Percentiles rank a stretch among this genome's conserved stretches.
phyloP scores from a whole-genome alignment of 2,113 vertebrate species.

The Siphamia tubifer region DNA sequence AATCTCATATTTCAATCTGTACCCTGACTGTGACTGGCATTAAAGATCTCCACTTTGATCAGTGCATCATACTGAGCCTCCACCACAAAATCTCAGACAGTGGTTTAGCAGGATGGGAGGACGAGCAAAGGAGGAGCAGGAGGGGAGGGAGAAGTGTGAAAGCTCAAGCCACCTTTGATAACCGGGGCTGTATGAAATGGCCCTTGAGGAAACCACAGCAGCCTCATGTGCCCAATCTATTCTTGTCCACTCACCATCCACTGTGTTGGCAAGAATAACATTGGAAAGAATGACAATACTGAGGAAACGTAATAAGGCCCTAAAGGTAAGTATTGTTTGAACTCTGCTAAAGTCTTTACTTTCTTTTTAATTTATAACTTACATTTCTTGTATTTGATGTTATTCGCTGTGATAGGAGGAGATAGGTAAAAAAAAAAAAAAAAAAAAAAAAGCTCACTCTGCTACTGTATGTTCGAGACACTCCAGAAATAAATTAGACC shows the following conservation, averaged over 20 bases:
- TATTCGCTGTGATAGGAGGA: neutral
- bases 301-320: slow-evolving; percentile 44
- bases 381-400: neutral
- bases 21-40: slow-evolving; percentile 61
- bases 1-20: slow-evolving; percentile 72
- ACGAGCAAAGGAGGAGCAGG: neutral
- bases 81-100: slow-evolving; percentile 50
- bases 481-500: neutral
- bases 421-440: neutral
- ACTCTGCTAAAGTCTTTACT: neutral
- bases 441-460: neutral
- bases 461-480: neutral
- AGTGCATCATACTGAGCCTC: slow-evolving; percentile 47
- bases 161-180: slow-evolving; percentile 56
- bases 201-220: slow-evolving; percentile 61
- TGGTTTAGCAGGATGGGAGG: slow-evolving; percentile 31
- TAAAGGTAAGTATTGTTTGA: slow-evolving; percentile 18
- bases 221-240: slow-evolving; percentile 47
- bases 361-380: slow-evolving; percentile 14
- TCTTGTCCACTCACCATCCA: slow-evolving; percentile 32
- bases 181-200: slow-evolving; percentile 41
- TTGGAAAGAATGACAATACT: slow-evolving; percentile 28
- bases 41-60: slow-evolving; percentile 75
- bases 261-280: slow-evolving; percentile 15
- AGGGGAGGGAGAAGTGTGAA: slow-evolving; percentile 19